Evolutionary conservation across 2,888 invertebrate genomes (phyloP), one percentile per base, ranked within the genome.

Genomic region (Ophioninae sp.): DNA sequence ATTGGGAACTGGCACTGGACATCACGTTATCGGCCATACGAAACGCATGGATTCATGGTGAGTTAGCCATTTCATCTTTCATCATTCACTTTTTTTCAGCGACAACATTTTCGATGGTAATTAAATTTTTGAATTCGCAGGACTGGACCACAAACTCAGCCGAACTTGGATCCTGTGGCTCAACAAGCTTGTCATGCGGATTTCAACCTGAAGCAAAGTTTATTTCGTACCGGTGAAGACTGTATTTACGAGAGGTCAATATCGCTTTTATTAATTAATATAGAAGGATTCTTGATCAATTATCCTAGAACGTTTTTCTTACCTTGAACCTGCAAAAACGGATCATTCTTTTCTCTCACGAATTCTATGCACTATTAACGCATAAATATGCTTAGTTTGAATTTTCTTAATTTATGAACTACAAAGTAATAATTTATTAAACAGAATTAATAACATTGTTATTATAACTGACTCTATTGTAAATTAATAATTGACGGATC

Each of bases 211-310:
- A 95, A 95, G 89, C 95, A 94, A 91, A 96, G 96, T 87, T 94
- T 94, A 13, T 95, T 95, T 74, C 92, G 95, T 69, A 95, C 95
- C 41, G 96, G 96, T 0, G 96, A 96, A 78, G 96, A 96, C 79
- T 96, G 95, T 85, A 94, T 96, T 30, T 95, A 95, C 87, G 95
- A 96, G 81, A 94, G 96, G 93, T 95, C 2, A 94, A 78, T 2
- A 64, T 21, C 64, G 62, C 6, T 44, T 17, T 20, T 37, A 39
- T 21, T 6, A 10, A 70, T 41, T 3, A 37, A 61, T 56, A 62
- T 20, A 44, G 56, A 23, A 13, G 13, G 74, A 65, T 6, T 57
- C 13, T 21, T n/a, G 6, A 68, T 8, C 44, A 17, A 39, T 2
- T n/a, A 17, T 37, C 30, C 30, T 30, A 30, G 2, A 1, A 30